A percentile compares a stretch with the other conserved stretches of the same genome.
phyloP scores from a whole-genome alignment of 2,113 vertebrate genomes.

The Cichladusa arquata region DNA sequence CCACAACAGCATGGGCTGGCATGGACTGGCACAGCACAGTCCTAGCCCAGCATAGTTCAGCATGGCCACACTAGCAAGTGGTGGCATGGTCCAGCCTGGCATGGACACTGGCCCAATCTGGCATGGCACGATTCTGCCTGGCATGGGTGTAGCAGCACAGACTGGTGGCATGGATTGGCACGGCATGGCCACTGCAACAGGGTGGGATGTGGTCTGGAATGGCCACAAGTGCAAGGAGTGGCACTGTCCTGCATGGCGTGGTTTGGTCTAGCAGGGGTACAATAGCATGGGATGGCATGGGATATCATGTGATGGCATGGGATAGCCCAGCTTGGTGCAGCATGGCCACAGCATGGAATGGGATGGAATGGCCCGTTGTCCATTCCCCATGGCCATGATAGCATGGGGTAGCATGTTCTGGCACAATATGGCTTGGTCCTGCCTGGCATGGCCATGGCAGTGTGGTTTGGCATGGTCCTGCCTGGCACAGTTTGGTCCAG shows the following conservation, averaged over 20 bases:
- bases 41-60: fast-evolving
- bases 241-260: fast-evolving
- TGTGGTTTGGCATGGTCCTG: fast-evolving
- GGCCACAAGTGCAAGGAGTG: background rate
- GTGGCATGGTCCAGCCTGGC: fast-evolving
- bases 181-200: too few relatives aligned
- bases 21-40: fast-evolving
- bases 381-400: background rate
- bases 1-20: fast-evolving
- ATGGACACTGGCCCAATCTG: fast-evolving
- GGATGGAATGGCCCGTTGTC: background rate
- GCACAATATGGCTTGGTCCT: fast-evolving
- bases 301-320: background rate
- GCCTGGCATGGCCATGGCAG: background rate
- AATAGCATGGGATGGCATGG: background rate
- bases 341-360: background rate
- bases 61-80: fast-evolving
- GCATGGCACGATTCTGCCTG: background rate
- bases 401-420: background rate
- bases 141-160: too few relatives aligned
- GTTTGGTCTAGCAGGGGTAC: background rate
- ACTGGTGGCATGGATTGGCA: too few relatives aligned
- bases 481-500: background rate
- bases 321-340: background rate
- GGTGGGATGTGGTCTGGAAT: too few relatives aligned